Percentiles rank a stretch among this genome's conserved stretches.
Evolutionary conservation across 2,797 vertebrate genomes (phyloP).

Genomic region (Pteropus rufus): DNA sequence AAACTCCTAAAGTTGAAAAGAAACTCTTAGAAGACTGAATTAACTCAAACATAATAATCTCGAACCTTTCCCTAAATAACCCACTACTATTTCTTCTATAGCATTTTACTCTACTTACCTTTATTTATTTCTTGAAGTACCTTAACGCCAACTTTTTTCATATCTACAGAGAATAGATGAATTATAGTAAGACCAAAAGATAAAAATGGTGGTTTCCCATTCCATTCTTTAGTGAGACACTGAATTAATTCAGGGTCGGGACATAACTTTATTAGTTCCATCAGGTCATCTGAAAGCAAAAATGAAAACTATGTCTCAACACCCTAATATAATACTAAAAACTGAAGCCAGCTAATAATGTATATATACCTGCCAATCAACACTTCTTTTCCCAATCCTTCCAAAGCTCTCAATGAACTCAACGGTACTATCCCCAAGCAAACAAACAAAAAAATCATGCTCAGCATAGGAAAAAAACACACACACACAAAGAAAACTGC

Average conservation of each 20-base stretch:
- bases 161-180: constrained; percentile 76
- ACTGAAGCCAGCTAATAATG: neutral
- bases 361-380: neutral
- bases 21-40: constrained; percentile 14
- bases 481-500: neutral
- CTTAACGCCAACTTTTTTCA: constrained; percentile 74
- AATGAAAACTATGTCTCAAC: neutral
- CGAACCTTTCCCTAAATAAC: constrained; percentile 24
- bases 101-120: constrained; percentile 66
- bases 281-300: constrained; percentile 81
- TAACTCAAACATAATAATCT: constrained; percentile 13
- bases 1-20: constrained; percentile 31
- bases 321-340: neutral
- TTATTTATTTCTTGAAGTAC: constrained; percentile 82
- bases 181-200: constrained; percentile 77
- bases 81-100: neutral
- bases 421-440: neutral
- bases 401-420: neutral
- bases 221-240: constrained; percentile 76
- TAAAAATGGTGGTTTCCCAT: constrained; percentile 71
- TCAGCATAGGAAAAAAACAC: neutral
- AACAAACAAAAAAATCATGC: neutral
- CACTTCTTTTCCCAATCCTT: neutral
- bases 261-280: constrained; percentile 81
- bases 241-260: constrained; percentile 81